Evolutionary conservation across 2,888 invertebrate genomes (phyloP), one percentile per base, ranked within the genome.

Genomic region (Axea sp.): DNA sequence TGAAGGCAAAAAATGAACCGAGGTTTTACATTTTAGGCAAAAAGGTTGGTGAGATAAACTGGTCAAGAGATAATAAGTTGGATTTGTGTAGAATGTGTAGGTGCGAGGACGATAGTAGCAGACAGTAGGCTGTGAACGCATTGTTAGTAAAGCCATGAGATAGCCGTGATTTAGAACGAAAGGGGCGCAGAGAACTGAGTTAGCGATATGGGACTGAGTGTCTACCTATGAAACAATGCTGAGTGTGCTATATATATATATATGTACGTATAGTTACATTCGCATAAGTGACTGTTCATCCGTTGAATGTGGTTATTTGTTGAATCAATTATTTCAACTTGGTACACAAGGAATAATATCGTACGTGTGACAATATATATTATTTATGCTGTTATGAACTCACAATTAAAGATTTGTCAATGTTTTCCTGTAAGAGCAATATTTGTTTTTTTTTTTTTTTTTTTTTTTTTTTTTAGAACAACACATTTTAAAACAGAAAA

Each of bases 131-230:
- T 73, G 79, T 65, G 77, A 73, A 69, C 76, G 81, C 82, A 82
- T 84, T 84, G 84, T 84, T 83, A 79, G 82, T 79, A 82, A 82
- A 83, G 80, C 82, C 78, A 69, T 67, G 81, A 83, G 82, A 83
- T 83, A 83, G 82, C 79, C 69, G 78, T 84, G 83, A 84, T 84
- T 84, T 83, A 84, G 83, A 80, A 81, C 73, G 76, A 74, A 69
- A 60, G 74, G 74, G 74, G 60, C 59, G 71, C 43, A 74, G 75
- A 53, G 75, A 67, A 69, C 57, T 37, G 62, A 76, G 79, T 47
- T 43, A 45, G 73, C 35, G 59, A 59, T 67, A 37, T 17, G 55
- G 55, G 57, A 17, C 24, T 9, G 51, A 55, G 60, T 6, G 55
- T 43, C 57, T 57, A 37, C 59, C 64, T 30, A 51, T 49, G 33